phyloP scores from a whole-genome alignment of 2,888 invertebrate species.

The Automeris io region DNA sequence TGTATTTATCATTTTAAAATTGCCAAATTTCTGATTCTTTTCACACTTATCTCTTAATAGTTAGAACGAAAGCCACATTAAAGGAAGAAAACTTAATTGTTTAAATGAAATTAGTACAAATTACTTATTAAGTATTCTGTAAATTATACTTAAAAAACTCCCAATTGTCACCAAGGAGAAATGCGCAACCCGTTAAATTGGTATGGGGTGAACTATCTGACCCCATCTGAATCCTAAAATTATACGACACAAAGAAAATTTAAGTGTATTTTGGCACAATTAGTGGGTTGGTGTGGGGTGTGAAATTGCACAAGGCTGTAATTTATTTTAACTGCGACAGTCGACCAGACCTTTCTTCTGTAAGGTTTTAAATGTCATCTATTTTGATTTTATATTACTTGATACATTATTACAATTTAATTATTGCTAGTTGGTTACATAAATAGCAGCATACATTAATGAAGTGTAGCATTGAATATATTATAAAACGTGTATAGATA shows the following conservation, averaged over 20 bases:
- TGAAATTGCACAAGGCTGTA: slow-evolving; percentile 60
- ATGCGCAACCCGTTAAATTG: slow-evolving; percentile 54
- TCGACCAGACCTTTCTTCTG: too few species aligned
- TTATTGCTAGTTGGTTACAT: too few species aligned
- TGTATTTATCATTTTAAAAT: too few species aligned
- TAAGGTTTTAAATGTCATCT: too few species aligned
- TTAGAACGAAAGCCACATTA: slow-evolving; percentile 1
- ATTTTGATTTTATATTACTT: too few species aligned
- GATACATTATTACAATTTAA: too few species aligned
- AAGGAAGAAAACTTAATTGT: slow-evolving; percentile 3
- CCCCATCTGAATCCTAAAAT: slow-evolving; percentile 61
- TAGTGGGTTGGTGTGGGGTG: slow-evolving; percentile 58
- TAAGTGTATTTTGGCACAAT: slow-evolving; percentile 70
- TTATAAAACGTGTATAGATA: too few species aligned
- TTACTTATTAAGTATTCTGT: slow-evolving; percentile 36
- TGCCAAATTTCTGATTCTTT: too few species aligned
- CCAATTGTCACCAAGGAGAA: slow-evolving; percentile 36
- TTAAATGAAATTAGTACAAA: slow-evolving; percentile 10
- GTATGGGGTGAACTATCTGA: slow-evolving; percentile 49
- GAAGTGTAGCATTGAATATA: too few species aligned
- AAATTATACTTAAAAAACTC: slow-evolving; percentile 40
- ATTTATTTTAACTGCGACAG: slow-evolving; percentile 66
- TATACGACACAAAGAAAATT: slow-evolving; percentile 70
- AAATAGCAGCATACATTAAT: too few species aligned
- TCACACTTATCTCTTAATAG: too few species aligned